These are phyloP conservation scores for Gadus chalcogrammus DNA, from an alignment of 2,113 vertebrate genomes.

Conservation along the genomic window DNA sequence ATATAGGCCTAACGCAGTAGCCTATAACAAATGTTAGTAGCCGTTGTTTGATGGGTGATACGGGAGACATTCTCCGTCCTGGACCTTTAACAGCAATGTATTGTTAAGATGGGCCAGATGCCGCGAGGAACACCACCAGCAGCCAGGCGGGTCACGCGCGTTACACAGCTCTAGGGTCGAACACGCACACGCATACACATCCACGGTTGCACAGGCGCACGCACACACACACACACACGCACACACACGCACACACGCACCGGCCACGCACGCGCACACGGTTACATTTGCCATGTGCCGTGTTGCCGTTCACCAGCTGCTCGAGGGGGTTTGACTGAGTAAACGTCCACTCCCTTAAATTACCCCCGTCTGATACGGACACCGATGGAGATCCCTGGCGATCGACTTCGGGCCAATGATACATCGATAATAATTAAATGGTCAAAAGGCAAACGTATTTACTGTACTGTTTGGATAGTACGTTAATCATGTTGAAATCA, in stretches of 20 bases:
- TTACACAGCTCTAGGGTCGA: slow-evolving; percentile 67
- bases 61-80: slow-evolving; percentile 60
- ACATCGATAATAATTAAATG: no score
- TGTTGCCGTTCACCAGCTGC: slow-evolving; percentile 69
- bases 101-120: slow-evolving; percentile 64
- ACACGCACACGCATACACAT: slow-evolving; percentile 12
- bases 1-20: slow-evolving; percentile 4
- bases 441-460: no score
- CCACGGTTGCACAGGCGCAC: slow-evolving; percentile 7
- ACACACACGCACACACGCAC: slow-evolving; percentile 23
- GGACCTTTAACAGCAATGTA: slow-evolving; percentile 67
- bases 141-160: slow-evolving; percentile 69
- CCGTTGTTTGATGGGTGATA: slow-evolving; percentile 31
- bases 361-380: slow-evolving; percentile 54
- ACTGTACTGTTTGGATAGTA: no score
- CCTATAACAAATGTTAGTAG: neutral
- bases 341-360: slow-evolving; percentile 73
- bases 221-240: slow-evolving; percentile 8
- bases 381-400: neutral
- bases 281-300: slow-evolving; percentile 64
- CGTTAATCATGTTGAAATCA: no score
- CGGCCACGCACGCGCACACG: slow-evolving; percentile 21
- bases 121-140: slow-evolving; percentile 66
- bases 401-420: no score
- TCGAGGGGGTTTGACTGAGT: slow-evolving; percentile 65